Percentiles rank a stretch among this genome's conserved stretches.
These are phyloP conservation scores for Metaphire vulgaris DNA, from an alignment of 1,140 invertebrate species.

Conservation along the genomic window DNA sequence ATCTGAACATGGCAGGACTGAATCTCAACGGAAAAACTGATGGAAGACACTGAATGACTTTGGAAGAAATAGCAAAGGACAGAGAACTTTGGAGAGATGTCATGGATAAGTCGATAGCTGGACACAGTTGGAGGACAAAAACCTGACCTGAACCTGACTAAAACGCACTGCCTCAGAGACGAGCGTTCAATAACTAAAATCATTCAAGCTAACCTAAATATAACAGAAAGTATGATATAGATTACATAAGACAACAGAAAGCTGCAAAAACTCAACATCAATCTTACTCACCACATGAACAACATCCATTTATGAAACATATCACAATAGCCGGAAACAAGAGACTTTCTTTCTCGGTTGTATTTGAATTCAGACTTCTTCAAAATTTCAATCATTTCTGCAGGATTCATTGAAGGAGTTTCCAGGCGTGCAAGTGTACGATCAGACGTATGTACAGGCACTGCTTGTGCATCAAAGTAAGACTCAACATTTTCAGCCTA, in stretches of 20 bases:
- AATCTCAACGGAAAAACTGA: too few relatives aligned
- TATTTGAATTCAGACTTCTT: conserved; percentile 41
- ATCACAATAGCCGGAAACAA: conserved; percentile 24
- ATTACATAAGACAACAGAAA: not conserved
- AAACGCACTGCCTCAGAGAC: not conserved
- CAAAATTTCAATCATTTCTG: conserved; percentile 60
- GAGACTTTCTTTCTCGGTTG: conserved; percentile 35
- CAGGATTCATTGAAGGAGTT: conserved; percentile 63
- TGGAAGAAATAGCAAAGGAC: too few relatives aligned
- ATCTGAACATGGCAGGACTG: too few relatives aligned
- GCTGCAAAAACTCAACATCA: conserved; percentile 5
- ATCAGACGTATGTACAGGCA: conserved; percentile 62
- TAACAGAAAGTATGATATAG: conserved; percentile 24
- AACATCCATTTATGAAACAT: conserved; percentile 52
- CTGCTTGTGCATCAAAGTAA: not conserved
- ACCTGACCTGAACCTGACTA: not conserved
- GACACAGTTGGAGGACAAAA: too few relatives aligned
- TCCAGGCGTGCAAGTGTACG: conserved; percentile 70
- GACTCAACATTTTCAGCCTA: not conserved
- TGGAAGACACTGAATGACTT: too few relatives aligned
- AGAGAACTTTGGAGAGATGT: too few relatives aligned
- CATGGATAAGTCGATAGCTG: too few relatives aligned
- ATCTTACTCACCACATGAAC: conserved; percentile 41
- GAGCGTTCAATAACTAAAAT: not conserved
- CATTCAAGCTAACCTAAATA: conserved; percentile 27